Evolutionary conservation across 2,797 vertebrate genomes (phyloP).

Genomic region (Schizothorax lantsangensis): DNA sequence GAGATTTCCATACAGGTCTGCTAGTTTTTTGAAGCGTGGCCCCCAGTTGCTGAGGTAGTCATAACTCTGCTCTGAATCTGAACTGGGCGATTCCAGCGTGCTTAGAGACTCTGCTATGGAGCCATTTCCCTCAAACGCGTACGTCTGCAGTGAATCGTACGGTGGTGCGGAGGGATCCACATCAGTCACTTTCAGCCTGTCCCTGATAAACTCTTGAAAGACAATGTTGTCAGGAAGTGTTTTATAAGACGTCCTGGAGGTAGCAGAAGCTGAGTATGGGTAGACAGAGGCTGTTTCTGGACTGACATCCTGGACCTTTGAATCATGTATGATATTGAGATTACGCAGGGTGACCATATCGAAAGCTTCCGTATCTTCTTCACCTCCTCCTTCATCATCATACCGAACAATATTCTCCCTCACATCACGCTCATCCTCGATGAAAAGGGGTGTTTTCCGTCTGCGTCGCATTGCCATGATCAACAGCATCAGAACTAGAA

Average conservation of each 20-base stretch:
- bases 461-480: conserved; percentile 90
- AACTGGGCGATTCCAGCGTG: conserved; percentile 92
- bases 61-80: conserved; percentile 96
- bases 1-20: conserved; percentile 91
- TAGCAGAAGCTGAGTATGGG: conserved; percentile 81
- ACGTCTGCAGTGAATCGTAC: conserved; percentile 95
- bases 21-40: conserved; percentile 94
- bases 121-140: conserved; percentile 92
- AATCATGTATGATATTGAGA: conserved; percentile 89
- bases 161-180: conserved; percentile 91
- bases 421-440: conserved; percentile 93
- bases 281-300: conserved; percentile 90
- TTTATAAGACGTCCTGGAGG: conserved; percentile 83
- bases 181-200: conserved; percentile 92
- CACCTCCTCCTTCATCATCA: conserved; percentile 94
- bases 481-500: conserved; percentile 87
- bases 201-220: conserved; percentile 97
- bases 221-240: conserved; percentile 91
- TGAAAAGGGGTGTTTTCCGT: conserved; percentile 91
- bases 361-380: conserved; percentile 97
- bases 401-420: conserved; percentile 96
- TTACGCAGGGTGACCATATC: conserved; percentile 95
- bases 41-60: conserved; percentile 98
- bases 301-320: conserved; percentile 87
- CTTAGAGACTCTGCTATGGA: conserved; percentile 94